These are phyloP conservation scores for Calameuta pallipes DNA, from an alignment of 2,888 invertebrate genomes.

Conservation along the genomic window DNA sequence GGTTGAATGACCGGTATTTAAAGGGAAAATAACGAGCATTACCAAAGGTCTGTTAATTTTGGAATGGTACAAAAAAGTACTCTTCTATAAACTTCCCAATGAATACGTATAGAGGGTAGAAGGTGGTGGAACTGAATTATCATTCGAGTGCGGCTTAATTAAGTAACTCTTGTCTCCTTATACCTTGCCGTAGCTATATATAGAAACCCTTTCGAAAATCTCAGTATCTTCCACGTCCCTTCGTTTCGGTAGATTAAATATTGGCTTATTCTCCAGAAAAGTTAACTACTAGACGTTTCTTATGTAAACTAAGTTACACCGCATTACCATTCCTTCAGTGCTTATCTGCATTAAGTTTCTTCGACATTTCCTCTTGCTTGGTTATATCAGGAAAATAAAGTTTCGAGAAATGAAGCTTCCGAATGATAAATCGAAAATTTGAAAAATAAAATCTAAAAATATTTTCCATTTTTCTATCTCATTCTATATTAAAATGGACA, in stretches of 20 bases:
- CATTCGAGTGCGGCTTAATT: conserved; percentile 18
- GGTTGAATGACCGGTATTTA: background rate
- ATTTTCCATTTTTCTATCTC: background rate
- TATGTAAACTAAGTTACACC: background rate
- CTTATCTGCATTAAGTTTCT: background rate
- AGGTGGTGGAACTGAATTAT: conserved; percentile 6
- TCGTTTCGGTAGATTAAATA: conserved; percentile 13
- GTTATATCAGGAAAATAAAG: background rate
- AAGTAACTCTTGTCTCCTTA: conserved; percentile 20
- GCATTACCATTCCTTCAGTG: background rate
- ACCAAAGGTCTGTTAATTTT: background rate
- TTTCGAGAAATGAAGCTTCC: background rate
- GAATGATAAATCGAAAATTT: background rate
- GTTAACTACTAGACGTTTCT: conserved; percentile 5
- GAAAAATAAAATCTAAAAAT: background rate
- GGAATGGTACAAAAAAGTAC: background rate
- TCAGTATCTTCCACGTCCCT: background rate
- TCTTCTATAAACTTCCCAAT: background rate
- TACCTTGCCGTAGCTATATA: background rate
- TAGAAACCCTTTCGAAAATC: background rate
- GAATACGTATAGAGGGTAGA: background rate
- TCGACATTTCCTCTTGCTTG: background rate
- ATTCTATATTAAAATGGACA: background rate
- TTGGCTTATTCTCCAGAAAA: conserved; percentile 8
- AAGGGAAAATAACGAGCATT: background rate